Conservation (phyloP, 2,113 vertebrate species). For the Taurulus bubalis region DNA sequence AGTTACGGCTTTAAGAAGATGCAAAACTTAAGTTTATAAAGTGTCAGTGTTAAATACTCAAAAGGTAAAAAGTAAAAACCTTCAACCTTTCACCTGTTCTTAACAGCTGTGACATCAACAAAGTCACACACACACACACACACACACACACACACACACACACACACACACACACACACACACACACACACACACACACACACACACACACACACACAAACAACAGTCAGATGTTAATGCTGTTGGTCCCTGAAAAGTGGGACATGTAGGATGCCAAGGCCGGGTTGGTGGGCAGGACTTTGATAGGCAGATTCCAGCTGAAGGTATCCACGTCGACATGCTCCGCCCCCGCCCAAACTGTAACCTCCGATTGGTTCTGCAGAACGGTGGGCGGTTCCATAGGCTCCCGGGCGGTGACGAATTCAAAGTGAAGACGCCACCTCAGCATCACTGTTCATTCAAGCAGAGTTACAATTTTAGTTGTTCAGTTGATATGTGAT, state of each 20-base stretch:
- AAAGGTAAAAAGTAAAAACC: too few species aligned
- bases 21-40: too few species aligned
- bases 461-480: neutral
- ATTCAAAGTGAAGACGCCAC: conserved; percentile 96
- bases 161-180: conserved; percentile 2
- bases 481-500: conserved; percentile 16
- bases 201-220: neutral
- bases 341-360: conserved; percentile 91
- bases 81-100: too few species aligned
- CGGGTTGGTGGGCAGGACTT: conserved; percentile 96
- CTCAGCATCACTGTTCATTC: conserved; percentile 85
- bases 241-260: conserved; percentile 91
- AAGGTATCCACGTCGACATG: conserved; percentile 97
- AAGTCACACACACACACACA: conserved; percentile 23
- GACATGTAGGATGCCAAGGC: conserved; percentile 91
- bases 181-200: conserved; percentile 1
- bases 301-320: conserved; percentile 98
- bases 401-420: conserved; percentile 91
- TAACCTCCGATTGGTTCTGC: conserved; percentile 88
- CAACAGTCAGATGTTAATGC: conserved; percentile 89
- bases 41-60: too few species aligned
- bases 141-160: neutral
- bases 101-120: too few species aligned
- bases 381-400: conserved; percentile 85
- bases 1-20: too few species aligned